Percentiles rank a stretch among this genome's conserved stretches.
Conservation (phyloP, 23 tunicate species). For the Phallusia fumigata region DNA sequence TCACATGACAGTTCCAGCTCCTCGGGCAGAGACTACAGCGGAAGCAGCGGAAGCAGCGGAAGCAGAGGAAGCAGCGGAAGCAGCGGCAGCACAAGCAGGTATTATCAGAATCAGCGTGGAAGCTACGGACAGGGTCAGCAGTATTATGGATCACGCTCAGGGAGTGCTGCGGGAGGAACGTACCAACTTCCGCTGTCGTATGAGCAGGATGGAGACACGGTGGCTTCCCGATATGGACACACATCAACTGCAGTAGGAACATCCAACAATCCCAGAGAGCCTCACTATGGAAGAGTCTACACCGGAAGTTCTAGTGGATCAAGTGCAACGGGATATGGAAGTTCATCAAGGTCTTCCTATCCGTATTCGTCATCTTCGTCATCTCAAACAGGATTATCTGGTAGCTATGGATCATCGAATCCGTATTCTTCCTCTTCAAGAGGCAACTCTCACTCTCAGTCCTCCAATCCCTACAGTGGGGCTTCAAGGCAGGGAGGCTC, state of each 20-base stretch:
- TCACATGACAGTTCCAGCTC: neutral
- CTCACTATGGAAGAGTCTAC: neutral
- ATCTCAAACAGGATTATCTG: neutral
- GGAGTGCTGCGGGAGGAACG: neutral
- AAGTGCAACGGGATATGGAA: neutral
- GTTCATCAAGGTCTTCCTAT: neutral
- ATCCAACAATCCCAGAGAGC: neutral
- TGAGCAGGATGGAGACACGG: neutral
- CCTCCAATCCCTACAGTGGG: neutral
- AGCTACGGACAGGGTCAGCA: neutral
- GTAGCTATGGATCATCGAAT: neutral
- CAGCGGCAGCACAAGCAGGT: neutral
- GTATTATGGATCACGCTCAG: neutral
- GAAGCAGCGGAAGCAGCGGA: neutral
- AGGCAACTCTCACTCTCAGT: neutral
- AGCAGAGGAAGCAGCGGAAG: neutral
- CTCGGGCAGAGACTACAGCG: neutral
- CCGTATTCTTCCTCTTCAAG: neutral
- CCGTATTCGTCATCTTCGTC: neutral
- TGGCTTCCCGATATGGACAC: neutral
- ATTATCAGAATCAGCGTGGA: neutral
- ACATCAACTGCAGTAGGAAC: neutral
- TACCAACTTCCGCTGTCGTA: neutral
- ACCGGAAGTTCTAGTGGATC: neutral
- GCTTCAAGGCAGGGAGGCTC: neutral